Conservation (phyloP, 2,888 invertebrate species). For the Euphydryas editha region DNA sequence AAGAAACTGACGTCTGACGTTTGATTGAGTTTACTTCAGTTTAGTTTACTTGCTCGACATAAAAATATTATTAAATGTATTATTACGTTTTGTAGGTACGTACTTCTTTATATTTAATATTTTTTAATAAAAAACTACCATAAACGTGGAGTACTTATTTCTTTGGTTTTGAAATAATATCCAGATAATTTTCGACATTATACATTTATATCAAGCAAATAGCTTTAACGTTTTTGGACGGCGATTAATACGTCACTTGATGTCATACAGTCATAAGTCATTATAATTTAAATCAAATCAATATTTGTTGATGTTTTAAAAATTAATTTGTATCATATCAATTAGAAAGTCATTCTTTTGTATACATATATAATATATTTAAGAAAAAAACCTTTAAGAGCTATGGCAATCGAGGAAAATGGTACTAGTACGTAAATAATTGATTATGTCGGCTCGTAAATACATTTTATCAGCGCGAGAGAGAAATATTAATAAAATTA, state of each 20-base stretch:
- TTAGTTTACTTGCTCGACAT: too few relatives aligned
- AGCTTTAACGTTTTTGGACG: too few relatives aligned
- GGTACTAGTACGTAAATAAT: conserved; percentile 26
- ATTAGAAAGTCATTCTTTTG: not conserved
- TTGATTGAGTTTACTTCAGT: too few relatives aligned
- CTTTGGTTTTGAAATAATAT: too few relatives aligned
- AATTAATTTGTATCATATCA: conserved; percentile 8
- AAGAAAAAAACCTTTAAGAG: not conserved
- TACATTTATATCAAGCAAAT: too few relatives aligned
- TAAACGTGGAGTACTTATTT: too few relatives aligned
- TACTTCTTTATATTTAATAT: too few relatives aligned
- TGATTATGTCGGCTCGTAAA: conserved; percentile 78
- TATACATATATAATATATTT: not conserved
- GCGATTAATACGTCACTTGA: not conserved
- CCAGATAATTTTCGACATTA: too few relatives aligned
- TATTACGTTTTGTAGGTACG: too few relatives aligned
- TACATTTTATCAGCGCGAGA: conserved; percentile 69
- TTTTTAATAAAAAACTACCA: too few relatives aligned
- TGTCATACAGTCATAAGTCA: too few relatives aligned
- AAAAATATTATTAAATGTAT: too few relatives aligned
- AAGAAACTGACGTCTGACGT: not conserved
- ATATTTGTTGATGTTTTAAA: conserved; percentile 4
- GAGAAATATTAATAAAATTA: conserved; percentile 66
- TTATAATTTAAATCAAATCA: conserved; percentile 4
- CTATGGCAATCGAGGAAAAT: conserved; percentile 14